These are phyloP conservation scores for Theonella swinhoei DNA, from an alignment of 37 sponge, comb jelly and placozoan species.

Conservation along the genomic window DNA sequence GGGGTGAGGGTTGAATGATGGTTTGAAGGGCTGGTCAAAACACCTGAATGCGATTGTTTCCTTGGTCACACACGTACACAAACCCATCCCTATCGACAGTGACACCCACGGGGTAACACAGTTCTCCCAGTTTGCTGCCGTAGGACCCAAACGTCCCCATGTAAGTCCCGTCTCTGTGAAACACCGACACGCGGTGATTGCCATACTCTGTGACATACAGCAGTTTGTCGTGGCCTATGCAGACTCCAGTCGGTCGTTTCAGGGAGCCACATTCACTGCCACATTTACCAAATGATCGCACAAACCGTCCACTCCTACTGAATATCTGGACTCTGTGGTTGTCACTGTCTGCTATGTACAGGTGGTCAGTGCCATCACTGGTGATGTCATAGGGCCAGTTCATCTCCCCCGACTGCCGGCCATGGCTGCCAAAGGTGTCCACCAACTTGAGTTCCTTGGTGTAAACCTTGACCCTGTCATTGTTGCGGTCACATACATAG, in stretches of 20 bases:
- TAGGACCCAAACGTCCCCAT: conserved; percentile 21
- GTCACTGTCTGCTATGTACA: conserved; percentile 40
- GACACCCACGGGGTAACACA: conserved; percentile 29
- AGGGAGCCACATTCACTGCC: neutral
- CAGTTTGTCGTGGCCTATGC: conserved; percentile 10
- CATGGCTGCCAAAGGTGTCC: conserved; percentile 26
- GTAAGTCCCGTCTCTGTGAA: conserved; percentile 10
- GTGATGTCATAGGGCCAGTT: conserved; percentile 44
- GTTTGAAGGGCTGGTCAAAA: conserved; percentile 2
- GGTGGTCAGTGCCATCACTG: neutral
- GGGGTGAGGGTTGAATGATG: neutral
- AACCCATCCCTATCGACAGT: conserved; percentile 40
- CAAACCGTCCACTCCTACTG: conserved; percentile 2
- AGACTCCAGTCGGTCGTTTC: conserved; percentile 29
- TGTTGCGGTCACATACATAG: conserved; percentile 46
- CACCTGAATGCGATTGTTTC: conserved; percentile 45
- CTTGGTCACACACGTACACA: conserved; percentile 48
- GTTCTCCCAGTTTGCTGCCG: conserved; percentile 8
- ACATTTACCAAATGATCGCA: neutral
- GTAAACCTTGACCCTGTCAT: conserved; percentile 29
- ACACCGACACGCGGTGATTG: conserved; percentile 32
- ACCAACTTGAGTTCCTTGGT: conserved; percentile 5
- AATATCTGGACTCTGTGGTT: conserved; percentile 45
- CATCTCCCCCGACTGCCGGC: conserved; percentile 24
- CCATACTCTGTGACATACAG: conserved; percentile 34